Conservation (phyloP, 1,140 invertebrate species). For the Neodiprion fabricii region DNA sequence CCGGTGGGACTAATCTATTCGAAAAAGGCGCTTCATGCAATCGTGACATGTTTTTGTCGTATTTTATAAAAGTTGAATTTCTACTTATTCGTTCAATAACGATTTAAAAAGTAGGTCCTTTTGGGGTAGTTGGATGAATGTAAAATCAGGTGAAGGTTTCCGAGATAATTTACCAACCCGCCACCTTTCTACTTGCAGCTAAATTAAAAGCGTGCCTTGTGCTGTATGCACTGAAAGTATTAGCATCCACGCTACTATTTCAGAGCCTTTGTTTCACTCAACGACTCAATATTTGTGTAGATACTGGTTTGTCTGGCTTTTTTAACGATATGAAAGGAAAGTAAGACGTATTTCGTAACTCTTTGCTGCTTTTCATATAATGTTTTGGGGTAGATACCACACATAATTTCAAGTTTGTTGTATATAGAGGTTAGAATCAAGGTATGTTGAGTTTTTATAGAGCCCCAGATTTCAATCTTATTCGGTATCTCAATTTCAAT, state of each 20-base stretch:
- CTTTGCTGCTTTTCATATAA: background rate
- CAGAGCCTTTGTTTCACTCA: constrained; percentile 6
- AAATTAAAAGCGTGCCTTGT: constrained; percentile 7
- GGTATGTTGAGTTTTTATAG: background rate
- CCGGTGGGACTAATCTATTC: background rate
- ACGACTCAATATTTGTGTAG: constrained; percentile 7
- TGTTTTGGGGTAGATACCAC: background rate
- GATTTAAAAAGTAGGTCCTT: background rate
- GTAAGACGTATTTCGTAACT: background rate
- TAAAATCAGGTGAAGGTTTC: constrained; percentile 15
- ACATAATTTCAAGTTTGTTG: background rate
- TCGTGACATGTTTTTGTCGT: too few relatives aligned
- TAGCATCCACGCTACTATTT: background rate
- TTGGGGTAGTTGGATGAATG: background rate
- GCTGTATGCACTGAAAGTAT: constrained; percentile 11
- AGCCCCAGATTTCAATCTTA: constrained; percentile 8
- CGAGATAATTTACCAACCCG: constrained; percentile 8
- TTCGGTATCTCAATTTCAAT: constrained; percentile 14
- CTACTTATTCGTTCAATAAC: background rate
- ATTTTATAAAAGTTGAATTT: too few relatives aligned
- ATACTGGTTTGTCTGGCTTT: background rate
- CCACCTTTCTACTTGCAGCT: background rate
- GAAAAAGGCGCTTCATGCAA: too few relatives aligned
- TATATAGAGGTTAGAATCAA: constrained; percentile 5
- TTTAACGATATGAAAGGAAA: background rate